A percentile compares a stretch with the other conserved stretches of the same genome.
Conservation (phyloP, 2,888 invertebrate genomes). For the Lepeophtheirus nordmannii region DNA sequence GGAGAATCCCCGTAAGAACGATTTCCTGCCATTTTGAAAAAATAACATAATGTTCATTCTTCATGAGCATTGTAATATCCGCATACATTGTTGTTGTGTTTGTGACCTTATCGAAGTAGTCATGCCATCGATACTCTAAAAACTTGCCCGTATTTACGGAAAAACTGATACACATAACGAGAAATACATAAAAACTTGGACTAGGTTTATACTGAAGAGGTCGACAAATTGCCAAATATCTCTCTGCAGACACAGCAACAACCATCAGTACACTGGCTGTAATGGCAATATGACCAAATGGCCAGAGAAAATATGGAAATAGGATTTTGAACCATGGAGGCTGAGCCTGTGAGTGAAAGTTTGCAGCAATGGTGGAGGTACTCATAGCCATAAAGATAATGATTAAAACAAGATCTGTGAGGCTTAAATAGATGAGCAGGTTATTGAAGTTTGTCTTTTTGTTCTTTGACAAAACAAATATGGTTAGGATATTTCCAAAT, state of each 20-base stretch:
- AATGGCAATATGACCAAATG: constrained; percentile 15
- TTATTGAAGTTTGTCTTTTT: constrained; percentile 15
- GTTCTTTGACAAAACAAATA: constrained; percentile 7
- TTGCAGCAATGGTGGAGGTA: constrained; percentile 8
- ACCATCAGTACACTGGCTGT: constrained; percentile 20
- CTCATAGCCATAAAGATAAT: constrained; percentile 10
- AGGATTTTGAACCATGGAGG: constrained; percentile 14
- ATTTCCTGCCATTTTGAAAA: constrained; percentile 19
- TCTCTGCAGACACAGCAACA: constrained; percentile 14
- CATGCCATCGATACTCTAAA: constrained; percentile 6
- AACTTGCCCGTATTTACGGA: constrained; percentile 6
- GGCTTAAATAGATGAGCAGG: constrained; percentile 5
- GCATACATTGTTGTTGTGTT: not conserved
- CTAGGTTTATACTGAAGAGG: constrained; percentile 20
- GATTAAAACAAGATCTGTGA: constrained; percentile 12
- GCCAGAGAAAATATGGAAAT: constrained; percentile 20
- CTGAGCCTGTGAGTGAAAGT: not conserved
- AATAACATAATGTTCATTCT: constrained; percentile 12
- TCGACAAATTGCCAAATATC: constrained; percentile 19
- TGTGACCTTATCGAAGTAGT: not conserved
- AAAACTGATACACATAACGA: constrained; percentile 1
- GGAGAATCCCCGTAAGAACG: constrained; percentile 11
- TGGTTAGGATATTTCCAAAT: constrained; percentile 5
- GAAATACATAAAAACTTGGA: constrained; percentile 14
- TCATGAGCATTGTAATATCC: constrained; percentile 12